These are phyloP conservation scores for Acrocyrtus sp. DNA, from an alignment of 2,888 invertebrate species.

Conservation along the genomic window DNA sequence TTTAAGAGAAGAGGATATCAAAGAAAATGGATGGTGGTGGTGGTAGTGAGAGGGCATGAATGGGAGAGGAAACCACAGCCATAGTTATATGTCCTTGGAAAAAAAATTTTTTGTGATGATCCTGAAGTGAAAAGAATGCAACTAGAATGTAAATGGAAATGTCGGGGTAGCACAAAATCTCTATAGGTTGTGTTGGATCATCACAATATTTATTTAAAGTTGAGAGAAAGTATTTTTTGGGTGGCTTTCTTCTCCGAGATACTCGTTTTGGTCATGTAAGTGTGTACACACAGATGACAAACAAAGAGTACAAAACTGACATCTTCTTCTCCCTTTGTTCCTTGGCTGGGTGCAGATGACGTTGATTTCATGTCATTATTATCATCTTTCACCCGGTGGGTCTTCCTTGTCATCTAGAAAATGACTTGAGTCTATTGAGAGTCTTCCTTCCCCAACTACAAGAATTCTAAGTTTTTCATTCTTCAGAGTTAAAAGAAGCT, in stretches of 20 bases:
- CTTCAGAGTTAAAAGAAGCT: too few species aligned
- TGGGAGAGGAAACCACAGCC: too few species aligned
- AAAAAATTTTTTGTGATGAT: background rate
- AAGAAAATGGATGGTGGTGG: too few species aligned
- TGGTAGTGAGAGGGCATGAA: too few species aligned
- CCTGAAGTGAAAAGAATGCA: background rate
- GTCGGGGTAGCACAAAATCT: background rate
- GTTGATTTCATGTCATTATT: slow-evolving; percentile 2
- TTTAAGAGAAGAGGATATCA: too few species aligned
- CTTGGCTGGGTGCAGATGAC: background rate
- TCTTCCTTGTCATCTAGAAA: slow-evolving; percentile 8
- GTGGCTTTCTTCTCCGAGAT: too few species aligned
- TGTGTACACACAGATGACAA: background rate
- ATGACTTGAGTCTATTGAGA: background rate
- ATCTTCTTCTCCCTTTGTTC: background rate
- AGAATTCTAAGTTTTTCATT: too few species aligned
- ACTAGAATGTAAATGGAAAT: background rate
- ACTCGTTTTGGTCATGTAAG: background rate
- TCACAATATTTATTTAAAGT: too few species aligned
- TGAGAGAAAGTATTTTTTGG: too few species aligned
- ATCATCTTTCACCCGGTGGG: slow-evolving; percentile 12
- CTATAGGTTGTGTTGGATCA: background rate
- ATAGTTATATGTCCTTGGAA: too few species aligned
- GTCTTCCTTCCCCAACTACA: too few species aligned
- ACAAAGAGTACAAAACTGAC: background rate